Evolutionary conservation across 1,140 invertebrate genomes (phyloP).

Genomic region (Homalodisca vitripennis): DNA sequence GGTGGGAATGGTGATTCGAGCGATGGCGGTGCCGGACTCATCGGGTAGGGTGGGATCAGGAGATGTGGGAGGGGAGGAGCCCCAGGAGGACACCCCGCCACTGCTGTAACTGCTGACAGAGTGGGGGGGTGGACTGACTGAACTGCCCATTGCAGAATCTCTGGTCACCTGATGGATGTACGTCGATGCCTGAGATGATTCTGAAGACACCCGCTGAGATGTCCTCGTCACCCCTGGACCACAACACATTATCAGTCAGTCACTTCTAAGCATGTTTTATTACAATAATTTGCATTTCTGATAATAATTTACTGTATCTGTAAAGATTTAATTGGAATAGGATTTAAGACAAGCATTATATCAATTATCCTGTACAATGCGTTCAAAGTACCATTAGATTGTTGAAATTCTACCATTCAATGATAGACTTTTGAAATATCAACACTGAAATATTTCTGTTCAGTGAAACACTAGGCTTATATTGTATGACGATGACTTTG

Average conservation of each 20-base stretch:
- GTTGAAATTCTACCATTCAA: too few species aligned
- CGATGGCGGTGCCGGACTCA: slow-evolving; percentile 34
- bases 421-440: too few species aligned
- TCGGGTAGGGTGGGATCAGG: slow-evolving; percentile 57
- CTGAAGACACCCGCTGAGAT: slow-evolving; percentile 40
- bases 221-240: slow-evolving; percentile 21
- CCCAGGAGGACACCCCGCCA: slow-evolving; percentile 54
- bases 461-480: too few species aligned
- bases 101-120: slow-evolving; percentile 46
- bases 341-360: too few species aligned
- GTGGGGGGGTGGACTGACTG: slow-evolving; percentile 53
- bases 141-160: slow-evolving; percentile 60
- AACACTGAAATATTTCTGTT: too few species aligned
- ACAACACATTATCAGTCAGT: background rate
- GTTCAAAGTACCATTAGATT: too few species aligned
- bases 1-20: slow-evolving; percentile 39
- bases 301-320: too few species aligned
- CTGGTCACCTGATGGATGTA: slow-evolving; percentile 39
- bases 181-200: slow-evolving; percentile 49
- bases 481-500: too few species aligned
- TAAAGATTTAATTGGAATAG: too few species aligned
- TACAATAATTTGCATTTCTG: too few species aligned
- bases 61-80: slow-evolving; percentile 54
- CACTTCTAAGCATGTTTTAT: too few species aligned
- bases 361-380: too few species aligned